phyloP scores from a whole-genome alignment of 1,140 invertebrate species.

The Zaprionus kolodkinae region DNA sequence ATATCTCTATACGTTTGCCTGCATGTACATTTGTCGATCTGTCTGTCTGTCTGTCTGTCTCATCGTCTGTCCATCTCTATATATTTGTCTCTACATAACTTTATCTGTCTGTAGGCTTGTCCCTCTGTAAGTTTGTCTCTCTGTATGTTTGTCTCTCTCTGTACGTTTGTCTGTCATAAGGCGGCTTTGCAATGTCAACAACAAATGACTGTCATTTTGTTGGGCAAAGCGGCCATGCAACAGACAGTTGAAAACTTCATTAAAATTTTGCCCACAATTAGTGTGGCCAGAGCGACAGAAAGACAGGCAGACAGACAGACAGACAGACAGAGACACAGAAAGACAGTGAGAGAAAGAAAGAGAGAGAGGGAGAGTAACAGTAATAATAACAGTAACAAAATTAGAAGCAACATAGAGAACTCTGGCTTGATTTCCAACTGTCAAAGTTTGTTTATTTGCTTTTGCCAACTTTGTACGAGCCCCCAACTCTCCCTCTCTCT shows the following conservation, averaged over 20 bases:
- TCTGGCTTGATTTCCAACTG: slow-evolving; percentile 62
- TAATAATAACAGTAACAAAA: slow-evolving; percentile 13
- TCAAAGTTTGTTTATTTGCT: slow-evolving; percentile 66
- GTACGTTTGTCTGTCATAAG: slow-evolving; percentile 21
- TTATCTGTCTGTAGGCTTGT: no score
- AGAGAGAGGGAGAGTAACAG: not conserved
- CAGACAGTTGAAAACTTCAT: slow-evolving; percentile 67
- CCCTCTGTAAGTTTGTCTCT: no score
- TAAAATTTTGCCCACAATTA: slow-evolving; percentile 72
- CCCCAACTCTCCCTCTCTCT: not conserved
- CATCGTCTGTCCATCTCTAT: not conserved
- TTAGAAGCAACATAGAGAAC: not conserved
- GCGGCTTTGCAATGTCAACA: slow-evolving; percentile 31
- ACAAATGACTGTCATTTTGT: slow-evolving; percentile 64
- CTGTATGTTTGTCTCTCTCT: not conserved
- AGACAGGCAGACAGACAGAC: not conserved
- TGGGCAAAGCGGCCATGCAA: slow-evolving; percentile 46
- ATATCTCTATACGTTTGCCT: no score
- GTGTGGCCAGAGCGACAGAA: slow-evolving; percentile 14
- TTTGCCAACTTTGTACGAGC: slow-evolving; percentile 40
- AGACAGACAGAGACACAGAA: not conserved
- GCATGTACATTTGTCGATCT: no score
- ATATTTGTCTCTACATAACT: not conserved
- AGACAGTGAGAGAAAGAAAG: not conserved
- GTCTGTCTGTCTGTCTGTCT: not conserved